A percentile compares a stretch with the other conserved stretches of the same genome.
phyloP scores from a whole-genome alignment of 2,888 invertebrate species.

The Adela reaumurella region DNA sequence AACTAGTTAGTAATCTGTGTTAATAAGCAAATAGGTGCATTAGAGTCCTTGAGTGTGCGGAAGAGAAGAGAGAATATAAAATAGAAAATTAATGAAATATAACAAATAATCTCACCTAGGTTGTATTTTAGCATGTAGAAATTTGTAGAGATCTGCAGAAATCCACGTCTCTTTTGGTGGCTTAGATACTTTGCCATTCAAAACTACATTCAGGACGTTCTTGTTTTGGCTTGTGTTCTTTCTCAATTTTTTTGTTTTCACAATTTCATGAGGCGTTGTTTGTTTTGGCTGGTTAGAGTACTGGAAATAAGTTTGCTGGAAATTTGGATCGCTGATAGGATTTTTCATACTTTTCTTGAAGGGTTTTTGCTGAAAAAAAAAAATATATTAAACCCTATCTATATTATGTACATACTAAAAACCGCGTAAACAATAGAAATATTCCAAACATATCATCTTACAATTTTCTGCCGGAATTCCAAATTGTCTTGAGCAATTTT shows the following conservation, averaged over 20 bases:
- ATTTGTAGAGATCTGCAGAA: conserved; percentile 37
- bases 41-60: no score
- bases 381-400: not conserved
- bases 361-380: not conserved
- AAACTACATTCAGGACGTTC: conserved; percentile 22
- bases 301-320: not conserved
- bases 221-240: conserved; percentile 17
- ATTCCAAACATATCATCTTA: no score
- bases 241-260: conserved; percentile 11
- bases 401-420: not conserved
- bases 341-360: not conserved
- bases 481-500: conserved; percentile 26
- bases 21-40: no score
- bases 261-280: conserved; percentile 26
- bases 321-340: not conserved
- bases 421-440: not conserved
- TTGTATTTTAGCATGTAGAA: conserved; percentile 35
- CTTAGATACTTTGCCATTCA: conserved; percentile 32
- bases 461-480: conserved; percentile 24
- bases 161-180: conserved; percentile 38
- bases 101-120: conserved; percentile 26
- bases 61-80: no score
- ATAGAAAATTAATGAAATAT: no score
- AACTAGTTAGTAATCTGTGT: no score
- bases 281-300: conserved; percentile 14